phyloP scores from a whole-genome alignment of 2,888 invertebrate species.

The Liopterus haemorrhoidalis region DNA sequence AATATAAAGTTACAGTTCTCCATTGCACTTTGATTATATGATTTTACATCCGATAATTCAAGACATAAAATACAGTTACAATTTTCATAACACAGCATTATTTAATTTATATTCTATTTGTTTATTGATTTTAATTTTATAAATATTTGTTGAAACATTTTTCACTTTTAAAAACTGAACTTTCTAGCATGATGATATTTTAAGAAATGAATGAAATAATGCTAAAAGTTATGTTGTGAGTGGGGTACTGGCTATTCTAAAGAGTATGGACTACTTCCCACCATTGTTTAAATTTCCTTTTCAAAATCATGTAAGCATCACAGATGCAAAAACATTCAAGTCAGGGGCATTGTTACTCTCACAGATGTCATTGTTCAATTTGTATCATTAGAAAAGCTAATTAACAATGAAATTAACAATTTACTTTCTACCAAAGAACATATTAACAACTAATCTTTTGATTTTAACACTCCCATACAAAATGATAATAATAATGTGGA shows the following conservation, averaged over 20 bases:
- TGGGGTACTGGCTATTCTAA: slow-evolving; percentile 7
- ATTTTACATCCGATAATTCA: slow-evolving; percentile 59
- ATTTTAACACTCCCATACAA: no score
- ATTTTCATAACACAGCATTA: slow-evolving; percentile 64
- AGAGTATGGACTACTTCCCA: slow-evolving; percentile 41
- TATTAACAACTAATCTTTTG: not conserved
- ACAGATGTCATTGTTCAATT: slow-evolving; percentile 20
- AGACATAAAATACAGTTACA: slow-evolving; percentile 71
- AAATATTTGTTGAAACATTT: no score
- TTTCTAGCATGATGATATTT: slow-evolving; percentile 18
- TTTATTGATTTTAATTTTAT: no score
- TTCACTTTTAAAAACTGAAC: no score
- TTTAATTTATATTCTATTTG: slow-evolving; percentile 8
- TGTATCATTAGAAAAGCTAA: slow-evolving; percentile 13
- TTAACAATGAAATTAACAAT: slow-evolving; percentile 8
- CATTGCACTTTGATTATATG: slow-evolving; percentile 43
- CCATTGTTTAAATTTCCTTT: slow-evolving; percentile 42
- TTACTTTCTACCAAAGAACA: not conserved
- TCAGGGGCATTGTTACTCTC: slow-evolving; percentile 19
- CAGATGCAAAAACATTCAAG: slow-evolving; percentile 20
- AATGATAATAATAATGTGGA: no score
- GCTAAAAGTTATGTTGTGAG: slow-evolving; percentile 30
- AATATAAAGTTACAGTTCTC: slow-evolving; percentile 49
- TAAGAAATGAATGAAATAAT: slow-evolving; percentile 30
- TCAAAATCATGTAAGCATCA: slow-evolving; percentile 26